These are phyloP conservation scores for Teleogryllus occipitalis DNA, from an alignment of 1,140 invertebrate species.

Conservation along the genomic window DNA sequence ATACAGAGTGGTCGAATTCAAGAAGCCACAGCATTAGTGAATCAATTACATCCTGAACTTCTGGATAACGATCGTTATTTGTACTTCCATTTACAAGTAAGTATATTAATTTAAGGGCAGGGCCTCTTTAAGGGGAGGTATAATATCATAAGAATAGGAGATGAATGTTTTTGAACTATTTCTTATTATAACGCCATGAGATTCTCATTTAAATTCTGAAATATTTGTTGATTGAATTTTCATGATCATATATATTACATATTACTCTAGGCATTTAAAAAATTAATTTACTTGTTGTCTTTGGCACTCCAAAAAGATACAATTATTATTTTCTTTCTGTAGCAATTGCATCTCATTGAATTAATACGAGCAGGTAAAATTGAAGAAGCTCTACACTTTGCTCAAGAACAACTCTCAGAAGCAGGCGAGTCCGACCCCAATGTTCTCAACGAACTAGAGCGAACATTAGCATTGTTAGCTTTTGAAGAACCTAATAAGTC, in stretches of 20 bases:
- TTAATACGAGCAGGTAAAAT: conserved; percentile 81
- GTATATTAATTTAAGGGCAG: not conserved
- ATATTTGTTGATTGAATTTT: too few relatives aligned
- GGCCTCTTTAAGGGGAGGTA: too few relatives aligned
- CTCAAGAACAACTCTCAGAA: conserved; percentile 84
- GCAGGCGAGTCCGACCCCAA: conserved; percentile 81
- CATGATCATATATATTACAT: too few relatives aligned
- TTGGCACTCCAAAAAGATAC: not conserved
- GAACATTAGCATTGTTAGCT: conserved; percentile 87
- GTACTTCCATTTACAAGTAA: conserved; percentile 89
- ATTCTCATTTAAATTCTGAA: too few relatives aligned
- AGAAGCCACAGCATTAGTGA: conserved; percentile 87
- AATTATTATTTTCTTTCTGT: conserved; percentile 24
- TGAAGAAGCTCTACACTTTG: conserved; percentile 93
- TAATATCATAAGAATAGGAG: too few relatives aligned
- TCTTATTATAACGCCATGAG: too few relatives aligned
- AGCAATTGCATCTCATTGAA: conserved; percentile 94
- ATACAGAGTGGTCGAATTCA: conserved; percentile 89
- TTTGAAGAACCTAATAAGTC: conserved; percentile 93
- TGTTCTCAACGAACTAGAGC: conserved; percentile 64
- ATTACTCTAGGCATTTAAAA: too few relatives aligned
- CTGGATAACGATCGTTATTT: conserved; percentile 91
- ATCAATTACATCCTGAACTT: conserved; percentile 88
- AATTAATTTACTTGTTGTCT: not conserved
- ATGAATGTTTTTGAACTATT: too few relatives aligned